phyloP scores from a whole-genome alignment of 2,888 invertebrate genomes.

The Phania funesta region DNA sequence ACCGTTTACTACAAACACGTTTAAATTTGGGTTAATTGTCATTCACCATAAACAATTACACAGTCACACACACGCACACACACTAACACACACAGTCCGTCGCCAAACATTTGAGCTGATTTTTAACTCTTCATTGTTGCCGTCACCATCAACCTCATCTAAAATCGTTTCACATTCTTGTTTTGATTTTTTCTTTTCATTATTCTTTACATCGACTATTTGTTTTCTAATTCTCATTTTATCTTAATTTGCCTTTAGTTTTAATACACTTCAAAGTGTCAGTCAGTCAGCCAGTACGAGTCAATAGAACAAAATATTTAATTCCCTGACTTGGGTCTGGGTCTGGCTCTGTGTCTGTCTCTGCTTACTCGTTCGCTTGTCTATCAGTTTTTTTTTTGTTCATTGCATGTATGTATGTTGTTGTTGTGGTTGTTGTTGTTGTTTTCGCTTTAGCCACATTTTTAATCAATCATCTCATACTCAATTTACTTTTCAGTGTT shows the following conservation, averaged over 20 bases:
- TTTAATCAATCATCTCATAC: conserved; percentile 65
- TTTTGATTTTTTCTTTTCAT: conserved; percentile 2
- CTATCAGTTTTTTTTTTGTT: not conserved
- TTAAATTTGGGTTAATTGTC: conserved; percentile 61
- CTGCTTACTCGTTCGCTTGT: not conserved
- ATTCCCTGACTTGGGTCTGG: not conserved
- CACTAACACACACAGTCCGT: not conserved
- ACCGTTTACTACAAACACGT: conserved; percentile 41
- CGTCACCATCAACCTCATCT: not conserved
- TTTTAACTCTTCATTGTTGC: conserved; percentile 6
- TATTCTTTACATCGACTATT: not conserved
- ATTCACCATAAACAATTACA: conserved; percentile 26
- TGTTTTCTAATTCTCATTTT: conserved; percentile 48
- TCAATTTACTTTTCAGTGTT: conserved; percentile 52
- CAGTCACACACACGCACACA: too few species aligned
- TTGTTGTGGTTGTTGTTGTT: conserved; percentile 5
- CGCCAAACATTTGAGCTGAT: not conserved
- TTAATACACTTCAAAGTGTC: conserved; percentile 52
- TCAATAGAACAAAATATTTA: conserved; percentile 21
- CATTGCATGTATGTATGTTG: not conserved
- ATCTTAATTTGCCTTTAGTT: conserved; percentile 65
- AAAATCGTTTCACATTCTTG: conserved; percentile 19
- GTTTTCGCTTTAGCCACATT: conserved; percentile 35
- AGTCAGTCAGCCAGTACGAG: conserved; percentile 36
- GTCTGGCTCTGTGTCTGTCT: not conserved